Base-by-base conservation (phyloP, 2,113 vertebrate genomes). In the Pionites leucogaster region DNA sequence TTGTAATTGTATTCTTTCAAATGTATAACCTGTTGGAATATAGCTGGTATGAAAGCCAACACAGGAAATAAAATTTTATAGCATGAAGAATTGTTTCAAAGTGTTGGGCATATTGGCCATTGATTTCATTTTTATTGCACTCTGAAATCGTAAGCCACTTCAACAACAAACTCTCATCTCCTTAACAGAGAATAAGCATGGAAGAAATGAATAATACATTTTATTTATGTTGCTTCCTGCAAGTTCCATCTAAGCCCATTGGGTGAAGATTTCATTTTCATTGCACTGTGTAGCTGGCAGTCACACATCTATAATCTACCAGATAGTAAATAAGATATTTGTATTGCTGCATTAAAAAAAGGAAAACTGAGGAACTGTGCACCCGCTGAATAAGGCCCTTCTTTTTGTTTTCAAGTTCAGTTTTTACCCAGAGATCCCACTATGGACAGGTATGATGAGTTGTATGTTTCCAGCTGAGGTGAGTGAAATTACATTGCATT, bases 171-270 rank as follows among this genome's bases (percentile, higher is more conserved):
- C 46, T 92, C 35, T 72, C 76, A 68, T 47, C 90, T 79, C 62
- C 84, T 94, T 74, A 70, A 91, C 31, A 95, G 55, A 47, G 93
- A 96, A 94, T 86, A 93, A 93, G 89, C 57, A 90, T 82, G 17
- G 89, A 93, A 77, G 29, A 88, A 96, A 96, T 94, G 44, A 96
- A 91, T 93, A 96, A 96, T 96, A 50, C 28, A n/a, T 90, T 94
- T 96, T 95, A 92, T 95, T 94, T 95, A 79, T 86, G 62, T 82
- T 91, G 46, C 42, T 96, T 90, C 62, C 83, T 80, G 79, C 39
- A 84, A 82, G 57, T 71, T 94, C 53, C 68, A 82, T 88, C 60
- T 84, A 87, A 76, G 60, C 68, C 55, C 35, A 49, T 41, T 2
- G 8, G 52, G 47, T 10, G 20, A 81, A 92, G 71, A 97, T 96